Conservation (phyloP, 2,797 vertebrate species). For the Phataginus tricuspis region DNA sequence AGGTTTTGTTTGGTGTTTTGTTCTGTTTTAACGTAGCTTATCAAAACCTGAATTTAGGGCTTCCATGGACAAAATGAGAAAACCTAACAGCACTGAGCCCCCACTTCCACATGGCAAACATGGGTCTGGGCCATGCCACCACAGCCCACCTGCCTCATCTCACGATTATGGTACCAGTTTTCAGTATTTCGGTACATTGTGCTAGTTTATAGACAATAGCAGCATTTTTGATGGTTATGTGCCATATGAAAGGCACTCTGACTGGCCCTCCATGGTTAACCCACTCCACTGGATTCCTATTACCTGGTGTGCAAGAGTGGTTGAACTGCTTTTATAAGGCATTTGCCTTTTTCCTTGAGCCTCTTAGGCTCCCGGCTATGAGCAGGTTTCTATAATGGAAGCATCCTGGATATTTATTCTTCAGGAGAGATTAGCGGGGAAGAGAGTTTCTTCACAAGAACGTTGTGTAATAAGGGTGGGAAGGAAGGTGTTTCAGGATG, state of each 20-base stretch:
- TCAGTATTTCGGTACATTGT: rapidly evolving
- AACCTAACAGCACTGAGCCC: rapidly evolving
- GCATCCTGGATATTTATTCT: neutral
- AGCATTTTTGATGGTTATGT: rapidly evolving
- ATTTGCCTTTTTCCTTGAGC: neutral
- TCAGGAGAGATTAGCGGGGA: neutral
- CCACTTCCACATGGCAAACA: rapidly evolving
- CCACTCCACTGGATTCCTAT: neutral
- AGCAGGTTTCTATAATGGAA: neutral
- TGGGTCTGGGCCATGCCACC: rapidly evolving
- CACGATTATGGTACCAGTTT: rapidly evolving
- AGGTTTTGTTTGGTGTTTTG: neutral
- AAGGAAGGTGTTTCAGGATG: rapidly evolving
- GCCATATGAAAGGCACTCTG: rapidly evolving
- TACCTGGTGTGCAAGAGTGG: neutral
- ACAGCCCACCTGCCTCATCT: rapidly evolving
- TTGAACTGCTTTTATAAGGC: rapidly evolving
- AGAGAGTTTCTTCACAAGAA: neutral
- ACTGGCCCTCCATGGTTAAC: rapidly evolving
- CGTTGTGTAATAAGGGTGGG: rapidly evolving
- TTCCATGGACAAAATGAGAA: neutral
- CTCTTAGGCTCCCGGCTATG: neutral
- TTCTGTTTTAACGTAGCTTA: neutral
- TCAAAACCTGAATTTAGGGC: neutral
- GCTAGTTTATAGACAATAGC: neutral